These are phyloP conservation scores for Daphoenositta chrysoptera DNA, from an alignment of 2,113 vertebrate genomes.

Conservation along the genomic window DNA sequence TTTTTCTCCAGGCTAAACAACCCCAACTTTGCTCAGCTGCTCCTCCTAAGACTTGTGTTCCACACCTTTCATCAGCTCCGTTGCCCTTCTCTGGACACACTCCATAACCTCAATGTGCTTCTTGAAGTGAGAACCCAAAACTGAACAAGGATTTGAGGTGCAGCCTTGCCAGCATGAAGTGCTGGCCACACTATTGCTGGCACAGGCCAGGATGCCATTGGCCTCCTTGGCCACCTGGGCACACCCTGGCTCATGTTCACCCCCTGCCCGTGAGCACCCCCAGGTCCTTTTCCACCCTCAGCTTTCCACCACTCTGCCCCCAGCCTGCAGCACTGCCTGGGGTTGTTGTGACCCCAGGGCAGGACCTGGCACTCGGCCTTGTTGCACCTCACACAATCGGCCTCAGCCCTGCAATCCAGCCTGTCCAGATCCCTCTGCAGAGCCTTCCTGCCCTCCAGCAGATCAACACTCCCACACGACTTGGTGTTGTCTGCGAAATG, in stretches of 20 bases:
- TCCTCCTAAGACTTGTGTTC: background rate
- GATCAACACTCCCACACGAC: background rate
- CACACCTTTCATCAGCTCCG: background rate
- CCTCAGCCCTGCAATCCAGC: background rate
- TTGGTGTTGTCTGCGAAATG: background rate
- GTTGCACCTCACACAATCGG: background rate
- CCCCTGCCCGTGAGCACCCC: background rate
- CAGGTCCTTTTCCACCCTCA: background rate
- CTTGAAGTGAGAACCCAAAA: background rate
- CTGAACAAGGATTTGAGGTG: background rate
- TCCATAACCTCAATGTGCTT: background rate
- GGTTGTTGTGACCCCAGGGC: background rate
- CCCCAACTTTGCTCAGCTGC: background rate
- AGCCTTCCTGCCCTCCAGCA: background rate
- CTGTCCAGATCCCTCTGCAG: background rate
- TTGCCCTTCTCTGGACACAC: background rate
- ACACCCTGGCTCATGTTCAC: background rate
- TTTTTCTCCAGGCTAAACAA: background rate
- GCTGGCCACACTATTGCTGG: background rate
- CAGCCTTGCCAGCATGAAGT: fast-evolving
- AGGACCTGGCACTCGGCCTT: background rate
- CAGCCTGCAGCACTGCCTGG: background rate
- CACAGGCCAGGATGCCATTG: background rate
- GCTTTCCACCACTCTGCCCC: background rate
- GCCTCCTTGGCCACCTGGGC: background rate